phyloP scores from a whole-genome alignment of 2,113 vertebrate species.

The Acanthisitta chloris region DNA sequence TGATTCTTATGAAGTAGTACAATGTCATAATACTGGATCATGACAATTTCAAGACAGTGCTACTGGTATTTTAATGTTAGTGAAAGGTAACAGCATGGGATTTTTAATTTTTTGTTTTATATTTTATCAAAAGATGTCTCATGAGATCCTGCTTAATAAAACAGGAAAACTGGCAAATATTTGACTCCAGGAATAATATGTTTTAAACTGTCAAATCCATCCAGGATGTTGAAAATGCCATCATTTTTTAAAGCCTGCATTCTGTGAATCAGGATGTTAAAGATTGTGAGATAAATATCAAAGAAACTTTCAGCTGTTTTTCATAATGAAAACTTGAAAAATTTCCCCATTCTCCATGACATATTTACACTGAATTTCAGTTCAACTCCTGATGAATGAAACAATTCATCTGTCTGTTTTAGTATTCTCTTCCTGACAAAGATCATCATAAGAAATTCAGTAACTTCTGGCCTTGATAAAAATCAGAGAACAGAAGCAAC shows the following conservation, averaged over 20 bases:
- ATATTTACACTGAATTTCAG: not conserved
- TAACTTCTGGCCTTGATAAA: not conserved
- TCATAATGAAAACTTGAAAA: not conserved
- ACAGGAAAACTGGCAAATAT: not conserved
- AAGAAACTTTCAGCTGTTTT: not conserved
- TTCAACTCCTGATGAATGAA: not conserved
- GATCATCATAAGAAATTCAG: not conserved
- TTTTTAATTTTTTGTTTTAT: not conserved
- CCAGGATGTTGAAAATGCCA: not conserved
- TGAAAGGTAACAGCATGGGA: fast-evolving
- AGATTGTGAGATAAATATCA: not conserved
- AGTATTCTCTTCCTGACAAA: not conserved
- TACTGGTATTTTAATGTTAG: not conserved
- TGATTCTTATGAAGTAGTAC: not conserved
- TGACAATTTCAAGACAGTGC: not conserved
- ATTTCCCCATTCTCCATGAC: not conserved
- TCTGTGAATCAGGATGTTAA: not conserved
- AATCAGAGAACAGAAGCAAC: not conserved
- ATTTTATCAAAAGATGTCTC: not conserved
- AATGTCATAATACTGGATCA: not conserved
- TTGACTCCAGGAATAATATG: not conserved
- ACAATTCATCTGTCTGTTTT: not conserved
- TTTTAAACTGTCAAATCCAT: not conserved
- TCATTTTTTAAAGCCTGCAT: not conserved
- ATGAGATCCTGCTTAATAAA: not conserved